Evolutionary conservation across 2,797 vertebrate species (phyloP).

Genomic region (Scyliorhinus canicula): DNA sequence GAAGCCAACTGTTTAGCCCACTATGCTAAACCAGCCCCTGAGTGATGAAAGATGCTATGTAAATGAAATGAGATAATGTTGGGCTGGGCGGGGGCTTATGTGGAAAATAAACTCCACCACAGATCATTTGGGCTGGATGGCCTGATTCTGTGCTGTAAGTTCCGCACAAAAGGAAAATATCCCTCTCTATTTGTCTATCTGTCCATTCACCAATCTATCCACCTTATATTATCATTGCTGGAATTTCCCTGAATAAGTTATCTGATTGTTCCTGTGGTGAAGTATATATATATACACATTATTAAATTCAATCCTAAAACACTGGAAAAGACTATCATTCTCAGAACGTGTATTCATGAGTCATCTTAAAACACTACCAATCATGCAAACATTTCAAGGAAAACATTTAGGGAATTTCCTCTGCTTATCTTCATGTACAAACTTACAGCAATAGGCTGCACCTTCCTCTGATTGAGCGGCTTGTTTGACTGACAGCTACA

Average conservation of each 20-base stretch:
- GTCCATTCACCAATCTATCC: neutral
- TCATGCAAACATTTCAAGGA: neutral
- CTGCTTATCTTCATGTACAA: neutral
- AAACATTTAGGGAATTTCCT: neutral
- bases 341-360: neutral
- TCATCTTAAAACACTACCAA: neutral
- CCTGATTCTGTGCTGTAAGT: neutral
- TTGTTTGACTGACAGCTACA: neutral
- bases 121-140: neutral
- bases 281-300: too few relatives aligned
- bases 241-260: neutral
- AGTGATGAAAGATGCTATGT: too few relatives aligned
- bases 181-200: neutral
- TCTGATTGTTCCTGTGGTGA: neutral
- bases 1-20: too few relatives aligned
- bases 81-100: neutral
- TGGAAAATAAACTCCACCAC: neutral
- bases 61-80: neutral
- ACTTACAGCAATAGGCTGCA: neutral
- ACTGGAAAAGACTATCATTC: neutral
- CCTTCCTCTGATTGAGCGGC: neutral
- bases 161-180: neutral
- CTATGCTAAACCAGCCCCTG: too few relatives aligned
- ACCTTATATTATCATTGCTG: neutral
- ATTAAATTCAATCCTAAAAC: neutral